Evolutionary conservation across 2,113 vertebrate species (phyloP).

Genomic region (Cyanoderma ruficeps): DNA sequence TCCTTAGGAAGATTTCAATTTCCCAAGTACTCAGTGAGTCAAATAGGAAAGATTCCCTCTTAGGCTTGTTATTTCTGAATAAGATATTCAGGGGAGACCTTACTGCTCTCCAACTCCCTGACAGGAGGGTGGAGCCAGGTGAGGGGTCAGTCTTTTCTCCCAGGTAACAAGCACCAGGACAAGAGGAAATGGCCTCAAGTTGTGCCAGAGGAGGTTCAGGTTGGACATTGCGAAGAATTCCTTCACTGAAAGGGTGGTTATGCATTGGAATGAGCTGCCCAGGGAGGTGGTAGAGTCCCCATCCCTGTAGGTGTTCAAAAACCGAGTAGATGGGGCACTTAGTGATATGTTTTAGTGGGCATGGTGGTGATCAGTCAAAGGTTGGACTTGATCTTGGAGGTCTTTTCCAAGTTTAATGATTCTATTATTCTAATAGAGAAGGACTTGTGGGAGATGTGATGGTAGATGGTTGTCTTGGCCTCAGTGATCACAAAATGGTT

Average conservation of each 20-base stretch:
- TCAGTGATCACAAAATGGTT: background rate
- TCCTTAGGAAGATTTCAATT: background rate
- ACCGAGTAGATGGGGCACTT: too few relatives aligned
- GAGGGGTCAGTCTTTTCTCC: too few relatives aligned
- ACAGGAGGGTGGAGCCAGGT: too few relatives aligned
- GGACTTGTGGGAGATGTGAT: background rate
- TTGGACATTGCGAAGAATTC: background rate
- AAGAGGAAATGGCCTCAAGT: background rate
- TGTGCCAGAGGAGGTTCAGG: background rate
- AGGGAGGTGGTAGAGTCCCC: too few relatives aligned
- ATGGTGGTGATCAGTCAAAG: too few relatives aligned
- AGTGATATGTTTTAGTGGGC: too few relatives aligned
- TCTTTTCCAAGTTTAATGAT: too few relatives aligned
- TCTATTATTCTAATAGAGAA: too few relatives aligned
- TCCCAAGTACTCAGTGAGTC: background rate
- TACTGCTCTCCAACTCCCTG: background rate
- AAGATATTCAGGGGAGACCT: background rate
- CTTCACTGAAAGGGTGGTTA: too few relatives aligned
- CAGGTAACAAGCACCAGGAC: background rate
- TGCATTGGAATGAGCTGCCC: too few relatives aligned
- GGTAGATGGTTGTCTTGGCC: background rate
- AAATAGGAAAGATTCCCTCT: background rate
- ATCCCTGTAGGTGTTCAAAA: too few relatives aligned
- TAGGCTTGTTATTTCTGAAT: background rate
- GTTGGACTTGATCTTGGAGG: too few relatives aligned